Conservation (phyloP, 1,140 invertebrate genomes). For the Zeugodacus cucurbitae region DNA sequence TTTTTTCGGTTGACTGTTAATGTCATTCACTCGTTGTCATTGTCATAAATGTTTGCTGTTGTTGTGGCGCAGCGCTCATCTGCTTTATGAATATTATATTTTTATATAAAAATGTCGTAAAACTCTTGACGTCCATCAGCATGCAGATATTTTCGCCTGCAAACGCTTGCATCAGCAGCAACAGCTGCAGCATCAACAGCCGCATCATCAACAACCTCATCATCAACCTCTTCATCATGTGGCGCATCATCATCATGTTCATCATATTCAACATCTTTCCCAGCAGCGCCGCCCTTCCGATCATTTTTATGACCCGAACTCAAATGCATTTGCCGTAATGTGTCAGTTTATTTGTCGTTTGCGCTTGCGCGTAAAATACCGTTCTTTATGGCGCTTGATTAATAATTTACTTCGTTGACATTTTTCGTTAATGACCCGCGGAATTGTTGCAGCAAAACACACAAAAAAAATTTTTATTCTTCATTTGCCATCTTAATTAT, state of each 20-base stretch:
- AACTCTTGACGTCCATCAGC: slow-evolving; percentile 19
- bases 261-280: background rate
- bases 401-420: slow-evolving; percentile 37
- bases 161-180: background rate
- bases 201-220: background rate
- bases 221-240: background rate
- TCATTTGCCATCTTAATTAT: slow-evolving; percentile 19
- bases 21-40: slow-evolving; percentile 12
- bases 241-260: background rate
- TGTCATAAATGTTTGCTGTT: slow-evolving; percentile 24
- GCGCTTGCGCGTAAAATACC: slow-evolving; percentile 27
- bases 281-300: background rate
- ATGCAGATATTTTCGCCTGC: background rate
- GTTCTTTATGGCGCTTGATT: slow-evolving; percentile 29
- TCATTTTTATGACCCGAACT: background rate
- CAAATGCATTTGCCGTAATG: slow-evolving; percentile 16
- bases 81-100: slow-evolving; percentile 39
- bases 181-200: background rate
- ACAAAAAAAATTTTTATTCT: background rate
- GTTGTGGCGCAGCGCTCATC: background rate
- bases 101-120: slow-evolving; percentile 36
- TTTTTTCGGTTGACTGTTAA: background rate
- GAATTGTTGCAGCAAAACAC: background rate
- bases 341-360: slow-evolving; percentile 34
- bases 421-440: slow-evolving; percentile 15